Evolutionary conservation across 2,797 vertebrate species (phyloP), one percentile per base, ranked within the genome.

Genomic region (Fundulus diaphanus): DNA sequence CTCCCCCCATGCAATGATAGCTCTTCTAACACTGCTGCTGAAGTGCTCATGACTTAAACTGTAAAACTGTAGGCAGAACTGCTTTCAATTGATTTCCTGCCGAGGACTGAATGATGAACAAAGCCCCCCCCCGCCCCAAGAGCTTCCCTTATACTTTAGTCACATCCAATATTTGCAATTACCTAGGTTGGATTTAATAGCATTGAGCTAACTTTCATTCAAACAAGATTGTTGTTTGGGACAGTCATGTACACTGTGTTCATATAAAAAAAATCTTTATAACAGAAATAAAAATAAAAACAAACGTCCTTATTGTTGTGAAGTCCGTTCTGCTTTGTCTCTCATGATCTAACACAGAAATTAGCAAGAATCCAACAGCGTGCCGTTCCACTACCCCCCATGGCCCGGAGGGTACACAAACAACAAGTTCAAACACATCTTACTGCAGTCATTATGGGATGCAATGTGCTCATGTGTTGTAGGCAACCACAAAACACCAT

Each of bases 31-130:
- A 35, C 27, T 13, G 11, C 29, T 70, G 52, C 33, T 31, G 48
- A n/a, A 22, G 67, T 54, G 66, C 66, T 12, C 16, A 59, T 59
- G 57, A 33, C 57, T 59, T 33, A 59, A 16, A 7, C 29, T 59
- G 33, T 33, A 59, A 59, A 59, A 13, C 5, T 11, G n/a, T 16
- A 61, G 57, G 72, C 76, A 71, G 42, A 24, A 79, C 78, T 81
- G 82, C 80, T 81, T 78, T 67, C 76, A 70, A 87, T 88, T 85
- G 81, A 89, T 85, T 83, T 81, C 85, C 83, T 74, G 79, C 79
- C 66, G 67, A 49, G 73, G 82, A 82, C 77, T 86, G 83, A 87
- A 46, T 46, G 20, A 82, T 79, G 77, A 78, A 78, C 73, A 79
- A 85, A 83, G 76, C 81, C 81, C 51, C 52, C 59, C 31, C 7